Conservation (phyloP, 2,797 vertebrate species). For the Euthynnus affinis region DNA sequence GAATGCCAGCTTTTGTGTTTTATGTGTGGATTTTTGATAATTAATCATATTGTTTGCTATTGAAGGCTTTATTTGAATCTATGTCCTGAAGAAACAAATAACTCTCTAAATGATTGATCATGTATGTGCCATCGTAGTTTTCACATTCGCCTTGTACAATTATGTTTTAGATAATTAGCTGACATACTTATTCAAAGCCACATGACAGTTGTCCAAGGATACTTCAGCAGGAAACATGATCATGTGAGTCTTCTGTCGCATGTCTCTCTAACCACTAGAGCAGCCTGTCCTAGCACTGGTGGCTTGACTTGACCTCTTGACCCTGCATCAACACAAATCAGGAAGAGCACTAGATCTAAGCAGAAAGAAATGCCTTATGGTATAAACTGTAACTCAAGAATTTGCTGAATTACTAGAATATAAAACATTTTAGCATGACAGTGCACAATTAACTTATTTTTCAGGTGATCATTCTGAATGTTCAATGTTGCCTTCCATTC, state of each 20-base stretch:
- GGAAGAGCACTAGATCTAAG: neutral
- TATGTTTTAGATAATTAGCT: slow-evolving; percentile 1
- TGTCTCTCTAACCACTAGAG: neutral
- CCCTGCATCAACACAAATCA: neutral
- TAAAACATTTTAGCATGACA: slow-evolving; percentile 5
- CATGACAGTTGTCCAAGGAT: neutral
- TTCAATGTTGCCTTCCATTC: slow-evolving; percentile 25
- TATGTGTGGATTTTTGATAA: neutral
- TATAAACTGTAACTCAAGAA: neutral
- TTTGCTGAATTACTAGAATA: neutral
- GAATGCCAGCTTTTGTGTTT: neutral
- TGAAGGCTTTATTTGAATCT: neutral
- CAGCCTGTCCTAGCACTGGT: neutral
- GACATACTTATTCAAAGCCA: neutral
- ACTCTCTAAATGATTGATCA: neutral
- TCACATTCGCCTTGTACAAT: slow-evolving; percentile 10
- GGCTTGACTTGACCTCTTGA: neutral
- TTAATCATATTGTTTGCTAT: neutral
- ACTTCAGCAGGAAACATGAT: neutral
- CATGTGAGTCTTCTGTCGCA: neutral
- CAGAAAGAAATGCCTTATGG: neutral
- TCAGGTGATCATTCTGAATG: slow-evolving; percentile 2
- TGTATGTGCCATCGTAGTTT: slow-evolving; percentile 12
- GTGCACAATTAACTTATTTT: slow-evolving; percentile 2
- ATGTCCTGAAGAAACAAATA: neutral